Evolutionary conservation across 1,140 invertebrate genomes (phyloP).

Genomic region (Leptopilina clavipes): DNA sequence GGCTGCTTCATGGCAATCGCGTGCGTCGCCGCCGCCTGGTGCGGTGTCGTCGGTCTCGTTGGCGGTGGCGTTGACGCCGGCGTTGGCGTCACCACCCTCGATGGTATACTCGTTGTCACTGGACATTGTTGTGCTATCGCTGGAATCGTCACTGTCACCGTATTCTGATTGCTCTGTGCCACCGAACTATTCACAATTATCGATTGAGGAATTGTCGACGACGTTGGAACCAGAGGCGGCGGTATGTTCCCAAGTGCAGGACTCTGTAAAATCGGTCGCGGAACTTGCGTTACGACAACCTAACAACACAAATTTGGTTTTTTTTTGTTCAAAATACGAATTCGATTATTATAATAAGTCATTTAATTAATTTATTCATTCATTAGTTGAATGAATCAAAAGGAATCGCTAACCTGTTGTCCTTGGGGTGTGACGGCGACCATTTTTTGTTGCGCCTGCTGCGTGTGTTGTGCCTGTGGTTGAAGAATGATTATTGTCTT

Average conservation of each 20-base stretch:
- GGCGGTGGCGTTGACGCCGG: conserved; percentile 71
- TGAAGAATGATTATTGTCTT: conserved; percentile 85
- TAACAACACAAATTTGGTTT: neutral
- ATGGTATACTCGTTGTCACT: conserved; percentile 68
- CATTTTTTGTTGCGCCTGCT: conserved; percentile 74
- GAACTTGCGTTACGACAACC: conserved; percentile 75
- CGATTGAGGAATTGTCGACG: conserved; percentile 71
- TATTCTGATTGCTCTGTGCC: conserved; percentile 56
- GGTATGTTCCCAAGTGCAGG: conserved; percentile 72
- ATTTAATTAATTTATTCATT: too few relatives aligned
- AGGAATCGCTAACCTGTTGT: conserved; percentile 76
- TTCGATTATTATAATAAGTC: neutral
- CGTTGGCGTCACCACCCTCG: conserved; percentile 68
- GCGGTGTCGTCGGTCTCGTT: conserved; percentile 70
- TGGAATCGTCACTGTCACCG: conserved; percentile 53
- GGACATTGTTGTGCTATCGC: conserved; percentile 61
- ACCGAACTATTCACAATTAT: conserved; percentile 71
- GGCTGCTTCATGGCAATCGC: conserved; percentile 44
- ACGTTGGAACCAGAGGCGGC: conserved; percentile 70
- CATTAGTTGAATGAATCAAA: too few relatives aligned
- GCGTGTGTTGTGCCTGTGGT: conserved; percentile 74
- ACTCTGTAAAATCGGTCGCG: conserved; percentile 75
- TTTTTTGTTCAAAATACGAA: neutral
- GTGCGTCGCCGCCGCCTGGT: conserved; percentile 58
- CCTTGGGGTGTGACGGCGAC: conserved; percentile 81